Conservation (phyloP, 2,113 vertebrate species). For the Pimephales promelas region DNA sequence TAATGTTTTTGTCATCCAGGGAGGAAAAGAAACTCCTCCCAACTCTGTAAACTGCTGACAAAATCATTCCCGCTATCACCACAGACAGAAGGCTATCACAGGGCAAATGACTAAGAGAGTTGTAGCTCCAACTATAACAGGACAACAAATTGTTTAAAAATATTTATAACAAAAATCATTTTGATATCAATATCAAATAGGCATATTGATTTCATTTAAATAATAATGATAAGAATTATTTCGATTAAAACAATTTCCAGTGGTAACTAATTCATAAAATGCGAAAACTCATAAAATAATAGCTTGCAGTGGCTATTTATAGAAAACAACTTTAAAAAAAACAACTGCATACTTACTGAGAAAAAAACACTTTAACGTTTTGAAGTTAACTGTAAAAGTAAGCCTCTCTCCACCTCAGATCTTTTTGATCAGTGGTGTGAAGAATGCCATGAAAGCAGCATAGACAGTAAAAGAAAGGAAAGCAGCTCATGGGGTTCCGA, state of each 20-base stretch:
- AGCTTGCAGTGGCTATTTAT: background rate
- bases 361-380: background rate
- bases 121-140: background rate
- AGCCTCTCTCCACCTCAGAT: background rate
- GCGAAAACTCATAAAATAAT: background rate
- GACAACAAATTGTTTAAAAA: background rate
- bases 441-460: background rate
- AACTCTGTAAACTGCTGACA: conserved; percentile 46
- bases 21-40: background rate
- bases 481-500: background rate
- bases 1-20: background rate
- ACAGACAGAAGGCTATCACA: too few relatives aligned
- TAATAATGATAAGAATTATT: background rate
- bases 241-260: background rate
- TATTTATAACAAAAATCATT: background rate
- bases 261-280: background rate
- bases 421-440: background rate
- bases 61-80: background rate
- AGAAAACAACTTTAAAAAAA: background rate
- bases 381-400: background rate
- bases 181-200: background rate
- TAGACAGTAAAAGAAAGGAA: too few relatives aligned
- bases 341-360: background rate
- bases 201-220: background rate
- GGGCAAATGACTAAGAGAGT: too few relatives aligned